These are phyloP conservation scores for Agrochola litura DNA, from an alignment of 2,888 invertebrate species.

Conservation along the genomic window DNA sequence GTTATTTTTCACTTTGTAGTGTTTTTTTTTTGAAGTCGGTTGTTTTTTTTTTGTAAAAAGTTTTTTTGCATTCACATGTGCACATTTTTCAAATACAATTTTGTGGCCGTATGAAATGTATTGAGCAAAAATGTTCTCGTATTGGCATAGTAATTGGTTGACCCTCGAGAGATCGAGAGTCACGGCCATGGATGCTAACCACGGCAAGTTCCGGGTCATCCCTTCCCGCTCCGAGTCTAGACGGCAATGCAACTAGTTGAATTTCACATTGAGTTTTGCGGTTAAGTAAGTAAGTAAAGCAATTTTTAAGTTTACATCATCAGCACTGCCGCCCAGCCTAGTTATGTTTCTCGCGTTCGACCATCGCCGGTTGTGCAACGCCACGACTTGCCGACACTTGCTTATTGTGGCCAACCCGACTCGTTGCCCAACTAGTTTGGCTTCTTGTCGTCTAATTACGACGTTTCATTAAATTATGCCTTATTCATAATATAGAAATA, in stretches of 20 bases:
- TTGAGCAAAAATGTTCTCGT: conserved; percentile 33
- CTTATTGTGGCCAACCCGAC: conserved; percentile 87
- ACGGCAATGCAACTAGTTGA: conserved; percentile 81
- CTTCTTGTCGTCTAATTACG: conserved; percentile 88
- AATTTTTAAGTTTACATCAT: conserved; percentile 90
- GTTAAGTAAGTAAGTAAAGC: conserved; percentile 90
- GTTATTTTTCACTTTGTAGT: too few relatives aligned
- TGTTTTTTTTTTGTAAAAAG: too few relatives aligned
- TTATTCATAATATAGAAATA: conserved; percentile 74
- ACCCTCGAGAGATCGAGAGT: conserved; percentile 70
- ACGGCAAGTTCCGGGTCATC: conserved; percentile 84
- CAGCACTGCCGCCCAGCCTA: conserved; percentile 87
- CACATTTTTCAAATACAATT: conserved; percentile 40
- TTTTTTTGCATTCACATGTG: conserved; percentile 49
- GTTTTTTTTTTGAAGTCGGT: too few relatives aligned
- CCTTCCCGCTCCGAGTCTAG: conserved; percentile 77
- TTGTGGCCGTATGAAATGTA: conserved; percentile 14
- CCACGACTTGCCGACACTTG: conserved; percentile 87
- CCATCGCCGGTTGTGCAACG: conserved; percentile 89
- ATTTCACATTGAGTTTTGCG: conserved; percentile 85
- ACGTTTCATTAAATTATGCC: conserved; percentile 82
- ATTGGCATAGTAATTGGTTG: conserved; percentile 57
- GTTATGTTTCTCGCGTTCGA: conserved; percentile 90
- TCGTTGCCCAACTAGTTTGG: conserved; percentile 87
- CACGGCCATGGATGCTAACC: conserved; percentile 78